Base-by-base conservation (phyloP, 64 coral and sea anemone genomes). In the Trachythela sp. region DNA sequence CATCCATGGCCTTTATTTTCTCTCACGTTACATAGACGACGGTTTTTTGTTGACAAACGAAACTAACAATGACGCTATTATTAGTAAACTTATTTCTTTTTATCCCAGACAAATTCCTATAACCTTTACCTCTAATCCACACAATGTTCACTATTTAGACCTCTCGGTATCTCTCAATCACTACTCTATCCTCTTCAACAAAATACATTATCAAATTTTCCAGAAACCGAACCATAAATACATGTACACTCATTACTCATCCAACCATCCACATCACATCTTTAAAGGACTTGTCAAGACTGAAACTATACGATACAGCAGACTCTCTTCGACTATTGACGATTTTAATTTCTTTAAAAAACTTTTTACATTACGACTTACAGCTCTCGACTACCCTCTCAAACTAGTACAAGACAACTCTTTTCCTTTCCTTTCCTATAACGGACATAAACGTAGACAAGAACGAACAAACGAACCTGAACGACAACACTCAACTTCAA, bases 191-290 rank as follows among this genome's bases (percentile, higher is more conserved):
- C 0, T 43, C 5, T 40, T 64, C 8, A 27, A 48, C 35, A 51
- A 8, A 50, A n/a, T 87, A 0, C 90, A 92, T 52, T 85, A 91
- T 39, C 49, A 22, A 17, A 48, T 70, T 29, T 87, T 70, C 45
- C 59, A 91, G 42, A 70, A 91, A 86, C 1, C 70, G 14, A 60
- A 91, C 33, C 89, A 86, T 24, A 91, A 91, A 34, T 86, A 68
- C 41, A 91, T 86, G 89, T 91, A 91, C 10, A 83, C 89, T 4
- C 89, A 85, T 76, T 86, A 41, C 34, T 49, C 89, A 4, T 86
- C 89, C 22, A 91, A 72, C 7, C 84, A 91, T 49, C 90, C 90
- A 0, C 4, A 72, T 2, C 59, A 86, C 31, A 72, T 86, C 20
- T 91, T 91, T 41, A 48, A 83, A 24, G 90, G 84, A 9, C 45